Evolutionary conservation across 2,888 invertebrate species (phyloP).

Genomic region (Erpobdella octoculata): DNA sequence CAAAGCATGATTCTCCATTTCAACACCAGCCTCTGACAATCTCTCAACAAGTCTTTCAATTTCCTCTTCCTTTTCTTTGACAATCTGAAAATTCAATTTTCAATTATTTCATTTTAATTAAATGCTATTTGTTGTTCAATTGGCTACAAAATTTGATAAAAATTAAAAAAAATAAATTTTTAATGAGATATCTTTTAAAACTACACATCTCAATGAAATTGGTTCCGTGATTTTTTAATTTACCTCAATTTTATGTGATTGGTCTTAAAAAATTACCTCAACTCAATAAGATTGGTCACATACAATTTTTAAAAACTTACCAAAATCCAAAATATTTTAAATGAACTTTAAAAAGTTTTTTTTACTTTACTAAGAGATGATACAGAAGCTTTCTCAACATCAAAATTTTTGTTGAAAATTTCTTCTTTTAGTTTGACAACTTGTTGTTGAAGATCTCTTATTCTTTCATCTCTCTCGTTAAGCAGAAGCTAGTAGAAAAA

Average conservation of each 20-base stretch:
- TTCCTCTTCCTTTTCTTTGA: conserved; percentile 62
- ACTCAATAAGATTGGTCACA: neutral
- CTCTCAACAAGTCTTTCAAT: conserved; percentile 68
- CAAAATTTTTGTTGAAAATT: conserved; percentile 51
- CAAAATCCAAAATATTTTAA: neutral
- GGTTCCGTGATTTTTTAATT: neutral
- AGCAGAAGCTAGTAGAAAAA: conserved; percentile 50
- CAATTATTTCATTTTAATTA: neutral
- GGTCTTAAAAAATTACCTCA: neutral
- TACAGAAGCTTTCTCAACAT: conserved; percentile 52
- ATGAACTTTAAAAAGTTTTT: neutral
- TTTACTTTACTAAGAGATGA: conserved; percentile 51
- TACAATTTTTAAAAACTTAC: neutral
- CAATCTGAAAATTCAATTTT: conserved; percentile 48
- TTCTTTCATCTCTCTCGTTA: conserved; percentile 65
- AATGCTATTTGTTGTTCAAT: neutral
- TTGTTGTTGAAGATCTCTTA: conserved; percentile 61
- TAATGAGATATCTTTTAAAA: neutral
- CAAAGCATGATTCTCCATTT: conserved; percentile 58
- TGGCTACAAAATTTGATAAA: too few relatives aligned
- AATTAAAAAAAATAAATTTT: too few relatives aligned
- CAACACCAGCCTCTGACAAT: conserved; percentile 60
- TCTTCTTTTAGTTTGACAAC: conserved; percentile 46
- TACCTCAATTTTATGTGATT: neutral
- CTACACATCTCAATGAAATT: neutral